phyloP scores from a whole-genome alignment of 2,888 invertebrate genomes.

The Noctua pronuba region DNA sequence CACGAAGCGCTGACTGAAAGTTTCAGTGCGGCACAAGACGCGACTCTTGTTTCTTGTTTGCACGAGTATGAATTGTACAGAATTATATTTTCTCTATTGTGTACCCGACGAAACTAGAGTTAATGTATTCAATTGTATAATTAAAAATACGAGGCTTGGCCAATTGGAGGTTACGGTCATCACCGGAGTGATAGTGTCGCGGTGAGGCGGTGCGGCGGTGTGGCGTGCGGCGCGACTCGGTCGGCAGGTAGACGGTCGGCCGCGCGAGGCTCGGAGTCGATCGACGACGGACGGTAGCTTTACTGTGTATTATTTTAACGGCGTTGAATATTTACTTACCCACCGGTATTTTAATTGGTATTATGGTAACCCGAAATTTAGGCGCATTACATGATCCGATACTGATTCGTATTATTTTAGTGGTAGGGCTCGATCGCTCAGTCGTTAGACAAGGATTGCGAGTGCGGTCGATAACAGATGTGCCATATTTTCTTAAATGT shows the following conservation, averaged over 20 bases:
- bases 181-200: slow-evolving; percentile 59
- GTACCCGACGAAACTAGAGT: slow-evolving; percentile 29
- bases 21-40: slow-evolving; percentile 39
- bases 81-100: slow-evolving; percentile 29
- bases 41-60: slow-evolving; percentile 48
- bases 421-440: slow-evolving; percentile 79
- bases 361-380: slow-evolving; percentile 85
- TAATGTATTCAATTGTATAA: slow-evolving; percentile 38
- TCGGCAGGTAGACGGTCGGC: slow-evolving; percentile 77
- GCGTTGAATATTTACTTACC: slow-evolving; percentile 88
- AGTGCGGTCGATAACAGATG: slow-evolving; percentile 88
- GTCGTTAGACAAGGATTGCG: slow-evolving; percentile 70
- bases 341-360: slow-evolving; percentile 90
- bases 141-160: slow-evolving; percentile 65
- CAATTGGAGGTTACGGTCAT: slow-evolving; percentile 64
- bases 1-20: slow-evolving; percentile 38
- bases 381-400: slow-evolving; percentile 81
- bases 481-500: slow-evolving; percentile 90
- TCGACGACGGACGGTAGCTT: slow-evolving; percentile 76
- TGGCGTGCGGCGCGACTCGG: slow-evolving; percentile 30
- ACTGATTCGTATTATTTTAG: slow-evolving; percentile 78
- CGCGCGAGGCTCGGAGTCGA: slow-evolving; percentile 80
- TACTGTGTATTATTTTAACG: slow-evolving; percentile 77
- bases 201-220: slow-evolving; percentile 34
- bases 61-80: slow-evolving; percentile 54